A percentile compares a stretch with the other conserved stretches of the same genome.
Evolutionary conservation across 1,140 invertebrate genomes (phyloP).

Genomic region (Brachionus plicatilis): DNA sequence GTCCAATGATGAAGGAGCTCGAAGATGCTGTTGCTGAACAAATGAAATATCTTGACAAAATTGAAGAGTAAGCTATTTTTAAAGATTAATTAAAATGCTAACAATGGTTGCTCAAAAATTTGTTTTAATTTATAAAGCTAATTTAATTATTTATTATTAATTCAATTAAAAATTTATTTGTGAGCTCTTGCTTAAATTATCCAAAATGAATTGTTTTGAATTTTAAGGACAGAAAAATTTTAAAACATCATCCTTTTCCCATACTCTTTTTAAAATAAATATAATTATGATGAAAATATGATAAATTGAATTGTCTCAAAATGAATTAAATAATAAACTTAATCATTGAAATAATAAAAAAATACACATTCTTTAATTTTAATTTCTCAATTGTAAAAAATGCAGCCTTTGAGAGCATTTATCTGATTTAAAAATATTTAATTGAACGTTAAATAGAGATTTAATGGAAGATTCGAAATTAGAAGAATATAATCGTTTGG

Average conservation of each 20-base stretch:
- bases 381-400: background rate
- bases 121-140: background rate
- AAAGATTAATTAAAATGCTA: background rate
- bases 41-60: conserved; percentile 8
- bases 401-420: background rate
- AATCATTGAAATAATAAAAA: no score
- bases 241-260: no score
- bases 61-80: conserved; percentile 19
- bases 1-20: conserved; percentile 1
- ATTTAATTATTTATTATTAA: background rate
- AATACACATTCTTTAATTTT: background rate
- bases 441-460: background rate
- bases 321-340: no score
- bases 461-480: background rate
- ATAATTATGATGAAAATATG: no score
- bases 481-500: conserved; percentile 1
- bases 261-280: no score
- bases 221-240: no score
- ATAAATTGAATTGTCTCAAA: no score
- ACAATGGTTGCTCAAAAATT: background rate
- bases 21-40: background rate
- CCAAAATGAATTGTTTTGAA: no score
- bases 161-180: no score
- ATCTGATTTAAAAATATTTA: background rate
- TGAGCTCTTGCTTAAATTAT: no score